Evolutionary conservation across 30 jellyfish, hydroid and myxozoan species (phyloP), one percentile per base, ranked within the genome.

Genomic region (Aurelia aurita complex sp. Pacific): DNA sequence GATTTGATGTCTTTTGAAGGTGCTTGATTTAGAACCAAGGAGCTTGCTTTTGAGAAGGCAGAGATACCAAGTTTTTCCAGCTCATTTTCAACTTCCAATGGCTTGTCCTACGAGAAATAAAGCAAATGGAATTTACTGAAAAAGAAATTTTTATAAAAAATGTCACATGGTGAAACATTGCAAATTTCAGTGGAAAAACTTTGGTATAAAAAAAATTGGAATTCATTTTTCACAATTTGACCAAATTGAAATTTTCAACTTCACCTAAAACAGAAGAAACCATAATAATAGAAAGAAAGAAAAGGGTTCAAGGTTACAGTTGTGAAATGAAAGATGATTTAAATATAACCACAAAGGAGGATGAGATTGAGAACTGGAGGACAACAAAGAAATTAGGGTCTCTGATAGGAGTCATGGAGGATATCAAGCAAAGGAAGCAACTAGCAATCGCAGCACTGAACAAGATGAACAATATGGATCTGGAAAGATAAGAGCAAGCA

Each of bases 11-110:
- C 85, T 34, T 59, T 53, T 16, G 80, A 69, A 54, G 77, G 77
- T 64, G 61, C 50, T 79, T 70, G 67, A 19, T 11, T 82, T 23
- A 70, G 32, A 6, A 40, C 80, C 71, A 82, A 11, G 33, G 91
- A 82, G 85, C 91, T 82, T 36, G 91, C 91, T 64, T 61, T 71
- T 10, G 91, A 76, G 38, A 82, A 82, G 35, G 85, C 82, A n/a
- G 85, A 70, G n/a, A 82, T 60, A 17, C 85, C 85, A 17, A 69
- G 18, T 36, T 71, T 64, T 6, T 82, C 85, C 35, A 82, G 85
- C 64, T 70, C 85, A 1, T 38, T 33, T 70, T 82, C 91, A 53
- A 82, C 91, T 72, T 71, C 91, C 11, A 54, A 15, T 35, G 91
- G 85, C 18, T 46, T 61, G 57, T 82, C 91, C 91, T 82, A 77